phyloP scores from a whole-genome alignment of 1,140 invertebrate genomes.

The Drosophila asahinai region DNA sequence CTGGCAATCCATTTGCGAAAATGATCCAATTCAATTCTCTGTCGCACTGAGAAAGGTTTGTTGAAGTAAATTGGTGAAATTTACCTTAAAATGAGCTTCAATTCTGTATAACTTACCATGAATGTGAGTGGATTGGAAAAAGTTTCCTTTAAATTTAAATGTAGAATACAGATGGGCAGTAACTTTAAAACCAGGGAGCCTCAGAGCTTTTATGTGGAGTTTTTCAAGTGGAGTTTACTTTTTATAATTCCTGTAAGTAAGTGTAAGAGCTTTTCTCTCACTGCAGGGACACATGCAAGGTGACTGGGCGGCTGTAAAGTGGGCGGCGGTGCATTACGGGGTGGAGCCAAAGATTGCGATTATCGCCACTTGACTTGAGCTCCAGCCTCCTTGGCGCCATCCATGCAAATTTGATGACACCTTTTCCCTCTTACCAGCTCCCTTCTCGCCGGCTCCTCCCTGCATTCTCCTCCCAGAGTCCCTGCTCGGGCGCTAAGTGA shows the following conservation, averaged over 20 bases:
- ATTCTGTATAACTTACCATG: neutral
- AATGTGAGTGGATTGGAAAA: neutral
- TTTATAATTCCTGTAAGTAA: neutral
- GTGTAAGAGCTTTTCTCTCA: neutral
- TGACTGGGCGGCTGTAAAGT: slow-evolving; percentile 5
- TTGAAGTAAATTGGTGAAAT: too few species aligned
- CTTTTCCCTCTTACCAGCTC: slow-evolving; percentile 4
- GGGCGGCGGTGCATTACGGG: slow-evolving; percentile 5
- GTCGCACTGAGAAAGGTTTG: neutral
- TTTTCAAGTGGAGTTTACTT: neutral
- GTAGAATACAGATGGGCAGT: neutral
- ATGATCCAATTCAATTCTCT: slow-evolving; percentile 43
- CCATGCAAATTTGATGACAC: slow-evolving; percentile 75
- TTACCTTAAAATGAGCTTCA: neutral
- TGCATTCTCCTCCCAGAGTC: neutral
- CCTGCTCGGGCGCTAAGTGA: slow-evolving; percentile 21
- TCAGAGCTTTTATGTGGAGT: neutral
- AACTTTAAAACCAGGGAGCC: neutral
- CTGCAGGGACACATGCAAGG: slow-evolving; percentile 7
- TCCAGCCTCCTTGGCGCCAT: slow-evolving; percentile 22
- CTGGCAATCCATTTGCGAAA: slow-evolving; percentile 61
- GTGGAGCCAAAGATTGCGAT: slow-evolving; percentile 56
- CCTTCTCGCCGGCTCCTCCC: neutral
- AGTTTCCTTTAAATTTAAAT: neutral
- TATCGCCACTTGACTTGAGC: slow-evolving; percentile 76